These are phyloP conservation scores for Caenorhabditis imperialis DNA, from an alignment of 2,888 invertebrate genomes.

Conservation along the genomic window DNA sequence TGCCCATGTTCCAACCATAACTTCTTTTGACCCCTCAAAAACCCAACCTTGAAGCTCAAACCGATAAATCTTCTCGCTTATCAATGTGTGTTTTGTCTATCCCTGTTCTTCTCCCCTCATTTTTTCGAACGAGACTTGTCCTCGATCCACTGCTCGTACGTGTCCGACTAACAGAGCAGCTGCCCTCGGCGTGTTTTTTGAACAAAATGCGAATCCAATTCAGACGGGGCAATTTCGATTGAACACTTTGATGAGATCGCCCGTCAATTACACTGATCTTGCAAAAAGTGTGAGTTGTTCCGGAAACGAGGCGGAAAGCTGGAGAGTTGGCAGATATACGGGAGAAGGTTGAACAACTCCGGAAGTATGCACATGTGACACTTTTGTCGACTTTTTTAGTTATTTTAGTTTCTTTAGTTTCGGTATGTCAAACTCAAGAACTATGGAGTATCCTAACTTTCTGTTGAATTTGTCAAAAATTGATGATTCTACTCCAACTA, in stretches of 20 bases:
- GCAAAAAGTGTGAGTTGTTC: too few relatives aligned
- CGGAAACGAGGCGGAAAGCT: too few relatives aligned
- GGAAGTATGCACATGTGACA: neutral
- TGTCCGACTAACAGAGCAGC: slow-evolving; percentile 40
- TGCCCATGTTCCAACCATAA: too few relatives aligned
- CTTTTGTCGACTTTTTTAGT: too few relatives aligned
- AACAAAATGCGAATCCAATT: slow-evolving; percentile 31
- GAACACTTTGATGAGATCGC: slow-evolving; percentile 20
- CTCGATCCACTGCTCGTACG: slow-evolving; percentile 18
- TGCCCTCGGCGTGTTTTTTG: slow-evolving; percentile 35
- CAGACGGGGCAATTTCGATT: slow-evolving; percentile 16
- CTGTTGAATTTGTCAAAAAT: slow-evolving; percentile 12
- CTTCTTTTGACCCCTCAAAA: too few relatives aligned
- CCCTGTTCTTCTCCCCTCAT: slow-evolving; percentile 6
- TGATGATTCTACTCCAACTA: slow-evolving; percentile 16
- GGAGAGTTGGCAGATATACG: neutral
- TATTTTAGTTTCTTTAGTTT: neutral
- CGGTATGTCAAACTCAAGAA: slow-evolving; percentile 1
- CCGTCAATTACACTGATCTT: slow-evolving; percentile 36
- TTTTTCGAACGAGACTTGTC: slow-evolving; percentile 41
- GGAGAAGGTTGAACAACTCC: neutral
- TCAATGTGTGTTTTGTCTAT: slow-evolving; percentile 24
- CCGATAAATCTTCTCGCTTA: too few relatives aligned
- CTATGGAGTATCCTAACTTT: slow-evolving; percentile 17
- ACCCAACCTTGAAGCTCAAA: too few relatives aligned